Conservation (phyloP, 2,888 invertebrate species). For the Drosophila subquinaria region DNA sequence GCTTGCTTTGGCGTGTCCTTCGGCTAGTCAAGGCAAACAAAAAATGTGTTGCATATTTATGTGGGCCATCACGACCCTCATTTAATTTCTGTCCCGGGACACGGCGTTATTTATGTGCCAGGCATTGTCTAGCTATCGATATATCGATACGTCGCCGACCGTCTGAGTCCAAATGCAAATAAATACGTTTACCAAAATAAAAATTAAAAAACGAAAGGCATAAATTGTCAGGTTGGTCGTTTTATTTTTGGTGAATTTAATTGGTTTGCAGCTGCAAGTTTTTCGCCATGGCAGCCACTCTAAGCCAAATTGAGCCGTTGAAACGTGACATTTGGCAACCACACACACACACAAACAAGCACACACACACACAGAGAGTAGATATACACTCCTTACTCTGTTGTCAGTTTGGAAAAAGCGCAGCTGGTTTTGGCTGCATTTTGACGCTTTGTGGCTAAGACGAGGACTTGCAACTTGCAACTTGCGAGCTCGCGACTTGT, state of each 20-base stretch:
- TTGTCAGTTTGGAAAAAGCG: constrained; percentile 40
- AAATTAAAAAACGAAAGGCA: constrained; percentile 13
- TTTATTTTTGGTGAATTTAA: constrained; percentile 59
- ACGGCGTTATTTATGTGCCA: constrained; percentile 71
- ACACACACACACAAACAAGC: constrained; percentile 10
- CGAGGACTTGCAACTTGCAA: constrained; percentile 28
- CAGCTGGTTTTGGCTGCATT: constrained; percentile 54
- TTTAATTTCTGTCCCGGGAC: constrained; percentile 82
- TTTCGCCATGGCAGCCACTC: constrained; percentile 43
- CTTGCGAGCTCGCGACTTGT: constrained; percentile 44
- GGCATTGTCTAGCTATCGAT: constrained; percentile 71
- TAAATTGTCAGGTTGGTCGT: constrained; percentile 66
- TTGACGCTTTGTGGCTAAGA: constrained; percentile 52
- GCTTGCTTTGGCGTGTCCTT: not conserved
- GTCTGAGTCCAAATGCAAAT: constrained; percentile 57
- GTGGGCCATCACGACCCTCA: constrained; percentile 61
- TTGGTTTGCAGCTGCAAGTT: constrained; percentile 66
- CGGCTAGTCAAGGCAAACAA: constrained; percentile 3
- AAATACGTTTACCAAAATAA: constrained; percentile 45
- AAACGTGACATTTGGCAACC: constrained; percentile 73
- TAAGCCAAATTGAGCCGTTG: constrained; percentile 71
- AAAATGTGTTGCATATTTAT: constrained; percentile 59
- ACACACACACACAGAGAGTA: not conserved
- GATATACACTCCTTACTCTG: not conserved
- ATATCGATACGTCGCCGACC: constrained; percentile 19